These are phyloP conservation scores for Brachionus rubens DNA, from an alignment of 1,140 invertebrate genomes.

Conservation along the genomic window DNA sequence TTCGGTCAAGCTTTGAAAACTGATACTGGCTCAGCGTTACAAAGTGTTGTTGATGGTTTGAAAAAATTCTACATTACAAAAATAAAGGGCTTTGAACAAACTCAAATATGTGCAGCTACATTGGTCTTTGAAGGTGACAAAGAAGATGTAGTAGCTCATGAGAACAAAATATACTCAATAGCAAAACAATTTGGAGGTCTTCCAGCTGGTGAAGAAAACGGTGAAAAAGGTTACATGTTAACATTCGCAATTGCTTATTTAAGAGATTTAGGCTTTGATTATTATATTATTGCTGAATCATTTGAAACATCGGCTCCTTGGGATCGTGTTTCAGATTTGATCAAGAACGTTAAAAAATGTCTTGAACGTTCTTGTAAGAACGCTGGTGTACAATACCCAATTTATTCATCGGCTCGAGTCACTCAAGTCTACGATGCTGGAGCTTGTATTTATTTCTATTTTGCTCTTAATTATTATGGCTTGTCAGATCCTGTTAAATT, in stretches of 20 bases:
- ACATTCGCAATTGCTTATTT: constrained; percentile 99
- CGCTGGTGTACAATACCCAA: constrained; percentile 60
- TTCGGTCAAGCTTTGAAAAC: constrained; percentile 84
- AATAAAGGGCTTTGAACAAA: constrained; percentile 81
- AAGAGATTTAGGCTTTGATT: constrained; percentile 84
- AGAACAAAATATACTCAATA: constrained; percentile 78
- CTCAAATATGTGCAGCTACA: constrained; percentile 82
- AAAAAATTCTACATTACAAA: constrained; percentile 85
- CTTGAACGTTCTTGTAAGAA: constrained; percentile 68
- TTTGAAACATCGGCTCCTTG: constrained; percentile 97
- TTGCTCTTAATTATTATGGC: constrained; percentile 77
- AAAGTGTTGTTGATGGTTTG: constrained; percentile 72
- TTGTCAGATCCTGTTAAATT: constrained; percentile 72
- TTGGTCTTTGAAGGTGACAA: constrained; percentile 74
- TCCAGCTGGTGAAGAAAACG: constrained; percentile 84
- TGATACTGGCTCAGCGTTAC: constrained; percentile 67
- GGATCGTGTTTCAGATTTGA: constrained; percentile 64
- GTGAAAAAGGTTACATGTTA: constrained; percentile 86
- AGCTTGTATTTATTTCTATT: constrained; percentile 96
- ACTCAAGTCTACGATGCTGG: constrained; percentile 96
- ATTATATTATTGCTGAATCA: constrained; percentile 83
- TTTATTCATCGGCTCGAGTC: constrained; percentile 65
- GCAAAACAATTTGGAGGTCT: constrained; percentile 69
- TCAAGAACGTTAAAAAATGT: constrained; percentile 47
- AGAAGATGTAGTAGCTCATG: constrained; percentile 73